phyloP scores from a whole-genome alignment of 1,140 invertebrate genomes.

The Drosophila ananassae region DNA sequence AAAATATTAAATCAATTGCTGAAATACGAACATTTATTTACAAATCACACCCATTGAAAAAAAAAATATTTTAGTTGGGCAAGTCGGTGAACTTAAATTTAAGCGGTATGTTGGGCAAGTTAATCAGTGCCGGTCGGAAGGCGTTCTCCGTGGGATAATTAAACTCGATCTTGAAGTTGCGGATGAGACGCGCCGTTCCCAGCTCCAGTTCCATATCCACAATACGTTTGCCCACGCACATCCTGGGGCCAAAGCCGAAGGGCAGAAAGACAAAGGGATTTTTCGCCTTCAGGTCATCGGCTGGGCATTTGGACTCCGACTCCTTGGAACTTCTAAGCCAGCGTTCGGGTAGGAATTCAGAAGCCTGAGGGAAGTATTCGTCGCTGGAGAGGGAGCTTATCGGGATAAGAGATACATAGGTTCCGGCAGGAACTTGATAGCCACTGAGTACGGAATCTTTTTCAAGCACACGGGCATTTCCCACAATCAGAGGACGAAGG shows the following conservation, averaged over 20 bases:
- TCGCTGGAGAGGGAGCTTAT: constrained; percentile 81
- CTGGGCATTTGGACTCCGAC: constrained; percentile 36
- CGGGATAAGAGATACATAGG: constrained; percentile 85
- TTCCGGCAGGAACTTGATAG: constrained; percentile 87
- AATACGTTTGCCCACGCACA: constrained; percentile 87
- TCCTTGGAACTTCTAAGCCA: constrained; percentile 84
- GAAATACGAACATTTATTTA: background rate
- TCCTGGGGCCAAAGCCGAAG: constrained; percentile 87
- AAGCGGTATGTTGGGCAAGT: constrained; percentile 67
- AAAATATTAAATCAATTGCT: background rate
- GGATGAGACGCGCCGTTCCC: constrained; percentile 86
- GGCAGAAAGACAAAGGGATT: constrained; percentile 87
- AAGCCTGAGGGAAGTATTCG: constrained; percentile 85
- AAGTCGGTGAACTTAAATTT: constrained; percentile 74
- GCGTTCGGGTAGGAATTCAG: constrained; percentile 86
- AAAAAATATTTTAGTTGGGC: constrained; percentile 24
- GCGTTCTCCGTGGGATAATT: constrained; percentile 74
- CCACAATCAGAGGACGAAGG: constrained; percentile 85
- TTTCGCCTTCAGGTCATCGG: constrained; percentile 73
- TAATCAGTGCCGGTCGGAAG: constrained; percentile 60
- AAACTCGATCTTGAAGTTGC: constrained; percentile 86
- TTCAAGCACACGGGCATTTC: constrained; percentile 84
- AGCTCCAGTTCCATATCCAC: constrained; percentile 90
- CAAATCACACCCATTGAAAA: background rate
- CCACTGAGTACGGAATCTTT: constrained; percentile 86